Evolutionary conservation across 2,888 invertebrate genomes (phyloP), one percentile per base, ranked within the genome.

Genomic region (Orchesellides sinensis): DNA sequence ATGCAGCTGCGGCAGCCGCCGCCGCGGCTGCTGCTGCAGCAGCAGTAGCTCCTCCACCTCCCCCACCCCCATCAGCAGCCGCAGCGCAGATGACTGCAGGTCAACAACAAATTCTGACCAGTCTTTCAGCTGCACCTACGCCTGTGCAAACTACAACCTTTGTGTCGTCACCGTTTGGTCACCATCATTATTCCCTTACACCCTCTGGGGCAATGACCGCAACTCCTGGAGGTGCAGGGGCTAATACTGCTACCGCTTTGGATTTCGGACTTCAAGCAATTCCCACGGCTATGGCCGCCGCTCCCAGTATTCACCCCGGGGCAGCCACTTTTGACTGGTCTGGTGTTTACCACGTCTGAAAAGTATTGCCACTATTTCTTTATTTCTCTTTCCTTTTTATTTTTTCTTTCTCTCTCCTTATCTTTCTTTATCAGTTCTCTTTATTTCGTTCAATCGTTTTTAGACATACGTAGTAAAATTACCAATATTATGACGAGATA

Each of bases 71-170:
- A 89, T 90, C 93, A 88, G 89, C 93, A 88, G 90, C 93, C 14
- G 92, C 92, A n/a, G 92, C 93, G 0, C 92, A 92, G 59, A 92
- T 92, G 80, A 89, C 93, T 12, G 91, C 92, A 84, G 93, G 93
- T 2, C 90, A 90, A 21, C 90, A 90, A 8, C 93, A 93, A 89
- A 92, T 94, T 87, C 93, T 94, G 29, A 92, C 93, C 35, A 94
- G 94, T 89, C 93, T 93, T 74, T 94, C 94, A 90, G 94, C 93
- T 89, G 93, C 93, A 63, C 96, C 96, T 91, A 95, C 95, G 88
- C 93, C 96, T 87, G 94, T 96, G 89, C 96, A 96, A 90, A 95
- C 63, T 19, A 70, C 78, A 14, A 54, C 68, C 1, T 35, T 40
- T 0, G 65, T 29, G 19, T 49, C 66, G 4, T 65, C 65, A 21